A percentile compares a stretch with the other conserved stretches of the same genome.
These are phyloP conservation scores for Hyles lineata DNA, from an alignment of 2,888 invertebrate genomes.

Conservation along the genomic window DNA sequence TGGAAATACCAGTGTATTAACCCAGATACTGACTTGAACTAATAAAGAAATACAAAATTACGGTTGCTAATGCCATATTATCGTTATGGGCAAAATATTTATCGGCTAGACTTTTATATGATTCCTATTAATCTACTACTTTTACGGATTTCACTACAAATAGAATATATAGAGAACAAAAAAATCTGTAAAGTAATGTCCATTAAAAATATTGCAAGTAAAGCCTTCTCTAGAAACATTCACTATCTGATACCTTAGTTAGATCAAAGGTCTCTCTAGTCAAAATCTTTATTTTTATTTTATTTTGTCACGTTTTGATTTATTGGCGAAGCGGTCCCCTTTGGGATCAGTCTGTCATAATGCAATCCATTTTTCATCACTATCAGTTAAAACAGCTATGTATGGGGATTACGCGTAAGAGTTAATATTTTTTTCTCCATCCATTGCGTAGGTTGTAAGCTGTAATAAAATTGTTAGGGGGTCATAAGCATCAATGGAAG, in stretches of 20 bases:
- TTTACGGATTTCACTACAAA: no score
- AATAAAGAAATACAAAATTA: no score
- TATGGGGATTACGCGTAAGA: background rate
- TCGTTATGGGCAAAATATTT: no score
- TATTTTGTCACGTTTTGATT: background rate
- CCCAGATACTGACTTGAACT: no score
- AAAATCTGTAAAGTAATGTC: no score
- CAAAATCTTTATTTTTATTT: background rate
- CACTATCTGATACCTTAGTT: background rate
- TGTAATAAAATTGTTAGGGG: background rate
- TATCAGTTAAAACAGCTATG: constrained; percentile 3
- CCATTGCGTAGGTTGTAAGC: constrained; percentile 1
- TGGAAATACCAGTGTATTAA: no score
- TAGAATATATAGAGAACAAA: no score
- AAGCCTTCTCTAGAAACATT: no score
- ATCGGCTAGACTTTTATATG: no score
- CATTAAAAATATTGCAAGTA: no score
- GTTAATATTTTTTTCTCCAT: background rate
- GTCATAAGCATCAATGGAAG: background rate
- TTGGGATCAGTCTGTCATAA: background rate
- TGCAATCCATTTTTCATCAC: constrained; percentile 10
- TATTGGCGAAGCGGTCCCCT: background rate
- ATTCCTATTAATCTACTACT: no score
- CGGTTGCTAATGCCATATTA: no score
- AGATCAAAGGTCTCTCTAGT: background rate